A percentile compares a stretch with the other conserved stretches of the same genome.
Conservation (phyloP, 2,113 vertebrate genomes). For the Porphyrio hochstetteri region DNA sequence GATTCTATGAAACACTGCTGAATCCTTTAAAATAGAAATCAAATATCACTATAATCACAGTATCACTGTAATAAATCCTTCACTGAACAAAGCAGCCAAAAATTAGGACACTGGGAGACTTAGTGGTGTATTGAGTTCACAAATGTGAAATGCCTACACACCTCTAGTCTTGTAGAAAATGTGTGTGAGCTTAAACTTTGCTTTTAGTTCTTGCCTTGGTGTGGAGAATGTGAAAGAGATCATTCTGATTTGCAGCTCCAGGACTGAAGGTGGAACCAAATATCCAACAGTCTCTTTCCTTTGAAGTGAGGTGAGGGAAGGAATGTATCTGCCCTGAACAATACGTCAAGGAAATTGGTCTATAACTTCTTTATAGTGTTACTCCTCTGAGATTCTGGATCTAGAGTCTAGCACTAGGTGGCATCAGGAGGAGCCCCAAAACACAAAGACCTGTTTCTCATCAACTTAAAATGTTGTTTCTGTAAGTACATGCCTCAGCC, state of each 20-base stretch:
- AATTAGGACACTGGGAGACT: background rate
- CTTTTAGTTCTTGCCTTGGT: background rate
- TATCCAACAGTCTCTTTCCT: background rate
- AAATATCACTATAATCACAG: background rate
- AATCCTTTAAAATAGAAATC: background rate
- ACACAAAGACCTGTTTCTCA: background rate
- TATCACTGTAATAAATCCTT: background rate
- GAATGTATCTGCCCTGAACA: background rate
- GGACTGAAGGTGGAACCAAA: background rate
- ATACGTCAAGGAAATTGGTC: background rate
- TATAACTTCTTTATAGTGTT: background rate
- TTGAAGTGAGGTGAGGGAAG: background rate
- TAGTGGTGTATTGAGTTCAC: background rate
- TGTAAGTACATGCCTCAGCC: background rate
- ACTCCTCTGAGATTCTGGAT: background rate
- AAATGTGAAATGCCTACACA: background rate
- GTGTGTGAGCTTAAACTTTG: background rate
- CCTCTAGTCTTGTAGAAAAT: background rate
- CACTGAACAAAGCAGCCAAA: background rate
- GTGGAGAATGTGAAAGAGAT: background rate
- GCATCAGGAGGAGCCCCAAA: background rate
- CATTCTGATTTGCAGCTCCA: background rate
- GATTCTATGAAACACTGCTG: background rate
- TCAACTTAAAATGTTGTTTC: background rate
- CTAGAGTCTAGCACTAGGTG: background rate